A percentile compares a stretch with the other conserved stretches of the same genome.
These are phyloP conservation scores for Datnioides undecimradiatus DNA, from an alignment of 2,113 vertebrate species.

Conservation along the genomic window DNA sequence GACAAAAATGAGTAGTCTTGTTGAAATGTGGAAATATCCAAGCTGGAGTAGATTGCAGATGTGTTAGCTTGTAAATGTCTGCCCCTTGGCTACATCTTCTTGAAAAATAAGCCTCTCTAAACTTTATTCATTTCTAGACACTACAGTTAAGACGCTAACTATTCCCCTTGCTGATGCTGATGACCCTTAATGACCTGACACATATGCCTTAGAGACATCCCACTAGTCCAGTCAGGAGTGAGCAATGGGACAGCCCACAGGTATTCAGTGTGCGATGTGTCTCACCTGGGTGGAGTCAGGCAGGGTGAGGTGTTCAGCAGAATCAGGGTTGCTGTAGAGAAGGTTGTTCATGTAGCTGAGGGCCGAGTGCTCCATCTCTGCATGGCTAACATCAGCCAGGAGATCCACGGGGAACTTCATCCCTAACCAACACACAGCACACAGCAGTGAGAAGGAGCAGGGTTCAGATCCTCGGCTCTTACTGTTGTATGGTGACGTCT, in stretches of 20 bases:
- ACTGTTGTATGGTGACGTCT: too few relatives aligned
- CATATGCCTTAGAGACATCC: neutral
- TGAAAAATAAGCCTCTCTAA: too few relatives aligned
- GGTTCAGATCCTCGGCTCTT: neutral
- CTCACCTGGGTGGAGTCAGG: constrained; percentile 74
- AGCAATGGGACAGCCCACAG: neutral
- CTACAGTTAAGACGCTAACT: neutral
- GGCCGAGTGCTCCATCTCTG: constrained; percentile 83
- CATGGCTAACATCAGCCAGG: constrained; percentile 83
- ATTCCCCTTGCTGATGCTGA: neutral
- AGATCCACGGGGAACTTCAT: constrained; percentile 93
- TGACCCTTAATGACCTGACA: neutral
- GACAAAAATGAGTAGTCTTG: neutral
- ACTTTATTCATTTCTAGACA: neutral
- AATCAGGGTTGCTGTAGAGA: constrained; percentile 77
- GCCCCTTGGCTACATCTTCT: too few relatives aligned
- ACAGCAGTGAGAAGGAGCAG: neutral
- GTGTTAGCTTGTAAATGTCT: too few relatives aligned
- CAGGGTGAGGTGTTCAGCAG: constrained; percentile 80
- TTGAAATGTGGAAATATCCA: too few relatives aligned
- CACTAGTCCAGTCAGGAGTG: neutral
- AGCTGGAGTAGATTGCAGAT: neutral
- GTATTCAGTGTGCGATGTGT: neutral
- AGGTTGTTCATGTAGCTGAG: constrained; percentile 85
- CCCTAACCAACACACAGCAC: constrained; percentile 58